A percentile compares a stretch with the other conserved stretches of the same genome.
These are phyloP conservation scores for Pseudoatta argentina DNA, from an alignment of 1,140 invertebrate genomes.

Conservation along the genomic window DNA sequence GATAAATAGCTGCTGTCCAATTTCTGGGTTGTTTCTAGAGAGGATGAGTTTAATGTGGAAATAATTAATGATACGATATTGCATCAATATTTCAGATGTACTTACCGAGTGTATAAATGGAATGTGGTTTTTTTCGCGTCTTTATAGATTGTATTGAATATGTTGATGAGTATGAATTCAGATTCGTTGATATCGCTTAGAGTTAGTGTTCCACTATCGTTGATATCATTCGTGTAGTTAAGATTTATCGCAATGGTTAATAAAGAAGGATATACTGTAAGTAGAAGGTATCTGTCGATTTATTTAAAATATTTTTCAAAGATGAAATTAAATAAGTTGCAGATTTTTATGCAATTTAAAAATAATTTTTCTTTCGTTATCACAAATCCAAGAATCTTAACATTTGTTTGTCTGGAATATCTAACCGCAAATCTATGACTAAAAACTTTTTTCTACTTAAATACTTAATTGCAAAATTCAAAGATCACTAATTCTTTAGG, in stretches of 20 bases:
- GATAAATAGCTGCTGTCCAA: not conserved
- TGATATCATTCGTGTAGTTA: conserved; percentile 45
- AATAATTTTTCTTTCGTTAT: too few relatives aligned
- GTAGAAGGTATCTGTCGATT: not conserved
- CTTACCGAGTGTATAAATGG: conserved; percentile 56
- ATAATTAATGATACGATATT: not conserved
- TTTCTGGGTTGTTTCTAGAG: conserved; percentile 23
- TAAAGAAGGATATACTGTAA: conserved; percentile 49
- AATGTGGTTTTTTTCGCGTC: not conserved
- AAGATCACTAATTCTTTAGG: not conserved
- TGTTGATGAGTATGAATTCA: not conserved
- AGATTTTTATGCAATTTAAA: not conserved
- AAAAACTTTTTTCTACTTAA: not conserved
- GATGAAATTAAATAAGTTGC: not conserved
- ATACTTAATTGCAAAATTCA: not conserved
- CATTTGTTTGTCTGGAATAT: not conserved
- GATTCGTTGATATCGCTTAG: not conserved
- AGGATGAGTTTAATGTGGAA: not conserved
- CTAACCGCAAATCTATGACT: not conserved
- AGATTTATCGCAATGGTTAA: not conserved
- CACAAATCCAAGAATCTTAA: not conserved
- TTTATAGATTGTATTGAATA: not conserved
- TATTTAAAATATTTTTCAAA: not conserved
- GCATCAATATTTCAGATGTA: not conserved
- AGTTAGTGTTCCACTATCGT: not conserved